Evolutionary conservation across 2,888 invertebrate species (phyloP).

Genomic region (Zootermopsis nevadensis): DNA sequence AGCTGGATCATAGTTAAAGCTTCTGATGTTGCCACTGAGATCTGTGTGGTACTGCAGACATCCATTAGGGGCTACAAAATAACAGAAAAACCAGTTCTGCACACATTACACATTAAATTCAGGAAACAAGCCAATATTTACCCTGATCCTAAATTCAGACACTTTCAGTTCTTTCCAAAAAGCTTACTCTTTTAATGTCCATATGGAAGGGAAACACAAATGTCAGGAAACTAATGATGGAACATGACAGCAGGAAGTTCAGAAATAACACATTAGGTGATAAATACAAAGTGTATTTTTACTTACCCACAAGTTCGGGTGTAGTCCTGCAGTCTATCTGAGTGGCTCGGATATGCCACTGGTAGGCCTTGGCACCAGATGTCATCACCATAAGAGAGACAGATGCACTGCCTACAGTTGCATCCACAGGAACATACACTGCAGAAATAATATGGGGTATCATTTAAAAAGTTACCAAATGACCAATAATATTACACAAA

Average conservation of each 20-base stretch:
- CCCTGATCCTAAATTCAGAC: too few relatives aligned
- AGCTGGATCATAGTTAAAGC: constrained; percentile 71
- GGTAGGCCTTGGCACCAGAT: constrained; percentile 50
- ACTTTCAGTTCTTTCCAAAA: too few relatives aligned
- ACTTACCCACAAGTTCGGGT: constrained; percentile 46
- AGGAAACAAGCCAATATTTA: too few relatives aligned
- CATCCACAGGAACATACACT: constrained; percentile 68
- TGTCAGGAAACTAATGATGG: too few relatives aligned
- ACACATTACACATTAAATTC: too few relatives aligned
- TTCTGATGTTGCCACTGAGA: constrained; percentile 67
- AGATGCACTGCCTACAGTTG: constrained; percentile 58
- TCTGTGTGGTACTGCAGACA: constrained; percentile 76
- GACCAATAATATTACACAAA: background rate
- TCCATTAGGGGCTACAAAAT: constrained; percentile 70
- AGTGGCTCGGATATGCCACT: constrained; percentile 72
- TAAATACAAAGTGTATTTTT: too few relatives aligned
- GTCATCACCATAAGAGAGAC: constrained; percentile 65
- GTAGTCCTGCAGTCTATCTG: constrained; percentile 68
- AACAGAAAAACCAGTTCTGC: background rate
- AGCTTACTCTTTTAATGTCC: too few relatives aligned
- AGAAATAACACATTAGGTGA: too few relatives aligned
- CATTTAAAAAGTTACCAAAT: background rate
- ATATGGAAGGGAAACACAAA: too few relatives aligned
- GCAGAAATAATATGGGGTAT: constrained; percentile 38
- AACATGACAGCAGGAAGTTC: too few relatives aligned